Evolutionary conservation across 1,140 invertebrate genomes (phyloP).

Genomic region (Ooceraea biroi): DNA sequence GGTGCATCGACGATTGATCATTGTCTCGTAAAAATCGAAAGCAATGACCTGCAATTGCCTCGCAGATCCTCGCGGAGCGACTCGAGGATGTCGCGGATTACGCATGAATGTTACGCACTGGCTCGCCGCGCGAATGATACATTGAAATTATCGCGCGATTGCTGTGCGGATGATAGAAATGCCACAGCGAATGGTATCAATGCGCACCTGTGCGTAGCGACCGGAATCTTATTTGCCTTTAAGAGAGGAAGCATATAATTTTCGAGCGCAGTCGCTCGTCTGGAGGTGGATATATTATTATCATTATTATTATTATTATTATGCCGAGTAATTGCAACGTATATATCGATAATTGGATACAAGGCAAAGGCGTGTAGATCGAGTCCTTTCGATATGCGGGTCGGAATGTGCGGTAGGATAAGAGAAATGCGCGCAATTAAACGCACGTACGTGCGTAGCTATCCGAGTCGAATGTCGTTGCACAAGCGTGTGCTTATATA

Average conservation of each 20-base stretch:
- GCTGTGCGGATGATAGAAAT: constrained; percentile 29
- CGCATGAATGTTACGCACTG: constrained; percentile 33
- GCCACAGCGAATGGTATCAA: constrained; percentile 17
- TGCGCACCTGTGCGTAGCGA: constrained; percentile 13
- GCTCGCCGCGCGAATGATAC: constrained; percentile 7
- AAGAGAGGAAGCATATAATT: constrained; percentile 65
- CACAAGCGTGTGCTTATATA: constrained; percentile 28
- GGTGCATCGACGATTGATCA: constrained; percentile 42
- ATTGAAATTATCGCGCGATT: constrained; percentile 40
- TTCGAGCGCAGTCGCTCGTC: constrained; percentile 53
- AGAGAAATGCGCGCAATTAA: constrained; percentile 66
- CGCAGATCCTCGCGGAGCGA: not conserved
- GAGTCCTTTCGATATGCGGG: constrained; percentile 48
- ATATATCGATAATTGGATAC: constrained; percentile 74
- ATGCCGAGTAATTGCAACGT: constrained; percentile 68
- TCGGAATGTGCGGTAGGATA: constrained; percentile 49
- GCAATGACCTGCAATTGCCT: constrained; percentile 25
- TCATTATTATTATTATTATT: constrained; percentile 63
- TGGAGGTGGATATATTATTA: constrained; percentile 66
- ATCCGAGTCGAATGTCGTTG: constrained; percentile 36
- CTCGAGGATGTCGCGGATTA: constrained; percentile 35
- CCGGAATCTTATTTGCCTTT: constrained; percentile 61
- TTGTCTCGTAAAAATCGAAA: constrained; percentile 49
- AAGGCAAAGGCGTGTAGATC: constrained; percentile 74
- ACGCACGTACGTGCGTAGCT: constrained; percentile 22